Evolutionary conservation across 2,113 vertebrate genomes (phyloP).

Genomic region (Ochotona curzoniae): DNA sequence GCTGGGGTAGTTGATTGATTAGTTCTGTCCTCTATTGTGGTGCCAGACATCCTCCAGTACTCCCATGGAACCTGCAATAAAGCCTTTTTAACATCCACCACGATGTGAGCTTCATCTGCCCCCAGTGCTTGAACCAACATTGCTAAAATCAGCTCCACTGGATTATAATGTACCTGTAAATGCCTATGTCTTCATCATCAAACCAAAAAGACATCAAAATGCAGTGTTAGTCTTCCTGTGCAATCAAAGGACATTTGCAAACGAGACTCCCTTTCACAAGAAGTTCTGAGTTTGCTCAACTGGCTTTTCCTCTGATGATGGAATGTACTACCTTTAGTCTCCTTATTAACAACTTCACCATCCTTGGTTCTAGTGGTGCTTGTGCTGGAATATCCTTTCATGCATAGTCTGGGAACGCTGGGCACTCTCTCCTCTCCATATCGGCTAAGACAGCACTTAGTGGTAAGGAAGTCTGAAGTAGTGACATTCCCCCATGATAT

Average conservation of each 20-base stretch:
- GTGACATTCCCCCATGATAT: not conserved
- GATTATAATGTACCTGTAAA: not conserved
- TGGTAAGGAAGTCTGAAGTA: not conserved
- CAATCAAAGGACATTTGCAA: constrained; percentile 16
- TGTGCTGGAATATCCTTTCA: not conserved
- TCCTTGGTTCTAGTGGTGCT: not conserved
- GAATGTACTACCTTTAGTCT: not conserved
- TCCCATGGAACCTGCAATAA: not conserved
- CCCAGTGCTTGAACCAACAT: not conserved
- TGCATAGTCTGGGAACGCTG: not conserved
- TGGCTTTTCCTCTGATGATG: not conserved
- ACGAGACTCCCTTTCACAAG: not conserved
- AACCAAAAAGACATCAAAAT: constrained; percentile 29
- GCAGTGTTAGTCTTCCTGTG: not conserved
- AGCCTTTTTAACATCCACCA: not conserved
- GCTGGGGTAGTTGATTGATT: too few species aligned
- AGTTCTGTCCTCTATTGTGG: too few species aligned
- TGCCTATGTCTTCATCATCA: not conserved
- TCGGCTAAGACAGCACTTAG: not conserved
- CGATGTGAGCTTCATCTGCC: not conserved
- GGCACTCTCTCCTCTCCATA: not conserved
- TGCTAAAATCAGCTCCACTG: not conserved
- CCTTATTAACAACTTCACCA: not conserved
- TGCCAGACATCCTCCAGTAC: too few species aligned
- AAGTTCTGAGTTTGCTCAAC: not conserved